Evolutionary conservation across 1,140 invertebrate genomes (phyloP), one percentile per base, ranked within the genome.

Genomic region (Neodiprion lecontei): DNA sequence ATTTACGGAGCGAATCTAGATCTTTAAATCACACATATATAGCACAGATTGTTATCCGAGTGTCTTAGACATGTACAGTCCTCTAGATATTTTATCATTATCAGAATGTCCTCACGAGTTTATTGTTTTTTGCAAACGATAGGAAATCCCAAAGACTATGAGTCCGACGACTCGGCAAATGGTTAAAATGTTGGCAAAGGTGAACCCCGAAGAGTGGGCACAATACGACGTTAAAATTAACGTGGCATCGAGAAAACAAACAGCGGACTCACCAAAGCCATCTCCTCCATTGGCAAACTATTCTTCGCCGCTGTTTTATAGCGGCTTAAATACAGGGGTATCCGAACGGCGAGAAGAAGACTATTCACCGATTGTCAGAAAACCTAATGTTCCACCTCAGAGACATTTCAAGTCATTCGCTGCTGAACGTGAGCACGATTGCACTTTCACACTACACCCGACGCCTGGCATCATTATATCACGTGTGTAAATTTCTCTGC

Each of bases 141-240:
- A 71, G 70, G 70, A 71, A 47, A 49, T 9, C 21, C 70, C 28
- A 8, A 50, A 71, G 48, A 40, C n/a, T 23, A 12, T 69, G 67
- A 69, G 67, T 69, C 67, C 67, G 12, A 69, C 21, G 40, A 69
- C 67, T 5, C 11, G 21, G 40, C 3, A 47, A 11, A 47, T 69
- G 17, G 40, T 69, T 23, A 21, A 23, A 69, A 69, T 69, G 17
- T 23, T 69, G 12, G 67, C 40, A 9, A 49, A 40, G 21, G 70
- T 50, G 12, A 40, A 71, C 14, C 70, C 70, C 50, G 40, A 74
- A 68, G 61, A 81, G 79, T 47, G 74, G 79, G 3, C 76, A 76
- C 67, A 69, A 23, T 69, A 69, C 67, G 67, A 47, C 12, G 11
- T 69, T 23, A 21, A 11, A 11, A 14, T 47, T 17, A 47, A 21